These are phyloP conservation scores for Scolopax rusticola DNA, from an alignment of 2,797 vertebrate species.

Conservation along the genomic window DNA sequence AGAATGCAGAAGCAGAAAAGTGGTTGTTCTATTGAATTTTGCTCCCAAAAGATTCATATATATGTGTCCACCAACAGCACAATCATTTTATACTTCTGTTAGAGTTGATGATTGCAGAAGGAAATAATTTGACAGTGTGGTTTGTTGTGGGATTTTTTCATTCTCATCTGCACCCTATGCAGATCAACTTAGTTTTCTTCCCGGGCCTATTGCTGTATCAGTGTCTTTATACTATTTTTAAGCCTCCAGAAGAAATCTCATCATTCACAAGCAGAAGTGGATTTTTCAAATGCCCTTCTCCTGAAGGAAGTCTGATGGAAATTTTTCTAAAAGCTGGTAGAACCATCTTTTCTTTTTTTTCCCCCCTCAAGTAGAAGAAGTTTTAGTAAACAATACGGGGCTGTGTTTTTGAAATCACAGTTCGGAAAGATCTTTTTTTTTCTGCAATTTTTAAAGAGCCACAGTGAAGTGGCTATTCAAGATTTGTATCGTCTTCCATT, in stretches of 20 bases:
- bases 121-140: not conserved
- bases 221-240: not conserved
- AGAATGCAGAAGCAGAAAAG: not conserved
- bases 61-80: not conserved
- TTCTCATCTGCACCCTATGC: not conserved
- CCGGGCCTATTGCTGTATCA: not conserved
- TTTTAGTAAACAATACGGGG: not conserved
- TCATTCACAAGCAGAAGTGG: not conserved
- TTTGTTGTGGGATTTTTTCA: not conserved
- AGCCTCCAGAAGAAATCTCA: not conserved
- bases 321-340: not conserved
- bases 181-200: not conserved
- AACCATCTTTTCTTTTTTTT: not conserved
- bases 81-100: not conserved
- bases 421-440: not conserved
- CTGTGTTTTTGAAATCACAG: not conserved
- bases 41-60: not conserved
- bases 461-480: not conserved
- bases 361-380: not conserved
- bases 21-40: not conserved
- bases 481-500: not conserved
- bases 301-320: not conserved
- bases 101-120: not conserved
- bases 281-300: constrained; percentile 10
- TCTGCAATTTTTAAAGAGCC: not conserved